These are phyloP conservation scores for Scaptodrosophila latifasciaeformis DNA, from an alignment of 2,888 invertebrate species.

Conservation along the genomic window DNA sequence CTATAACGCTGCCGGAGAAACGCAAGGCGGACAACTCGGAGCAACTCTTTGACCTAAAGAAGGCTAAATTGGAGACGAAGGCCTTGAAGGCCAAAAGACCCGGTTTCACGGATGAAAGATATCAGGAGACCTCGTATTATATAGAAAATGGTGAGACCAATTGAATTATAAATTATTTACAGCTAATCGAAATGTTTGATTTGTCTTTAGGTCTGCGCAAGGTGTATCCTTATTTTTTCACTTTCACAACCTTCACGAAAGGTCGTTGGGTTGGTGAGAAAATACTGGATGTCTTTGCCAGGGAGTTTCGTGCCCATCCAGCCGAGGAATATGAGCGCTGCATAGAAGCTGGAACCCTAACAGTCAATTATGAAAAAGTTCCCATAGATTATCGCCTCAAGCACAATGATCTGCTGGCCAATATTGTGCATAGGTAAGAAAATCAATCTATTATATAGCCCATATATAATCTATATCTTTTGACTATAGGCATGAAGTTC, in stretches of 20 bases:
- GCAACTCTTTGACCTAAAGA: slow-evolving; percentile 85
- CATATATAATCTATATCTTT: slow-evolving; percentile 19
- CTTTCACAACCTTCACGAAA: slow-evolving; percentile 96
- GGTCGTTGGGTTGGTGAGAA: slow-evolving; percentile 96
- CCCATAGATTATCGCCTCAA: slow-evolving; percentile 93
- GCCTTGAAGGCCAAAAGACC: slow-evolving; percentile 93
- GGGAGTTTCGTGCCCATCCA: slow-evolving; percentile 95
- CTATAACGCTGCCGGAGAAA: slow-evolving; percentile 78
- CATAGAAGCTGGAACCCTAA: slow-evolving; percentile 92
- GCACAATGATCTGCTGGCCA: slow-evolving; percentile 94
- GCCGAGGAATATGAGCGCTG: slow-evolving; percentile 94
- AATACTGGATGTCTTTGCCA: slow-evolving; percentile 92
- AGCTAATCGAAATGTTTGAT: too few relatives aligned
- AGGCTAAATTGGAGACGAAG: slow-evolving; percentile 90
- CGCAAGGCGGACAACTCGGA: slow-evolving; percentile 87
- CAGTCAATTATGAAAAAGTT: slow-evolving; percentile 94
- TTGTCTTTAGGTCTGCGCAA: slow-evolving; percentile 85
- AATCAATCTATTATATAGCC: not conserved
- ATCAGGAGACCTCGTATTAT: slow-evolving; percentile 96
- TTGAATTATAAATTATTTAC: too few relatives aligned
- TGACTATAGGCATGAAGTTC: slow-evolving; percentile 93
- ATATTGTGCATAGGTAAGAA: slow-evolving; percentile 91
- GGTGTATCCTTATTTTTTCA: slow-evolving; percentile 98
- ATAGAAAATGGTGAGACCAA: slow-evolving; percentile 90
- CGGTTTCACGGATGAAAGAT: slow-evolving; percentile 92